phyloP scores from a whole-genome alignment of 2,888 invertebrate genomes.

The Chymomyza fuscimana region DNA sequence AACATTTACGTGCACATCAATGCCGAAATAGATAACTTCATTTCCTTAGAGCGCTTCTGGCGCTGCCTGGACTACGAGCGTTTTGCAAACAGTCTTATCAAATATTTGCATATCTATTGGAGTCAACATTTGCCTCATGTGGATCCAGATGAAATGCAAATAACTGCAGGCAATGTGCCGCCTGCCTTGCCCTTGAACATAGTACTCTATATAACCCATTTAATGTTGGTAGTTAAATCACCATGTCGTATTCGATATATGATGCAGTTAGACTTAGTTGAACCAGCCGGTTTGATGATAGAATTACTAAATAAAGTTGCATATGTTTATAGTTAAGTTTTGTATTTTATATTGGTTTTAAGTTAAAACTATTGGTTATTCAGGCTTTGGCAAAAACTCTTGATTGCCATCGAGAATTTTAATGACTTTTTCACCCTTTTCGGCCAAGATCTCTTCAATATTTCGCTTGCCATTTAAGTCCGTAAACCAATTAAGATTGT shows the following conservation, averaged over 20 bases:
- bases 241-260: constrained; percentile 50
- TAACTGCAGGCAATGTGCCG: constrained; percentile 3
- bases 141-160: constrained; percentile 48
- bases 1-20: constrained; percentile 41
- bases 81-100: constrained; percentile 37
- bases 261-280: constrained; percentile 28
- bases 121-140: constrained; percentile 39
- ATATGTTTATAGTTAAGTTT: constrained; percentile 51
- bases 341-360: constrained; percentile 13
- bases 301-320: constrained; percentile 63
- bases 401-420: constrained; percentile 76
- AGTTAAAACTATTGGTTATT: neutral
- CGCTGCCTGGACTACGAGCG: constrained; percentile 41
- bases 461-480: constrained; percentile 89
- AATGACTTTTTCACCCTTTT: constrained; percentile 91
- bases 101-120: constrained; percentile 51
- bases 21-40: neutral
- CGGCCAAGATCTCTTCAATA: constrained; percentile 93
- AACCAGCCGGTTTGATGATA: constrained; percentile 20
- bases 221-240: constrained; percentile 46
- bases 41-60: constrained; percentile 39
- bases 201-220: constrained; percentile 47
- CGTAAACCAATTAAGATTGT: constrained; percentile 96
- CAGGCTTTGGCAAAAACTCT: constrained; percentile 44
- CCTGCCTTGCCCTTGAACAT: constrained; percentile 39